Percentiles rank a stretch among this genome's conserved stretches.
phyloP scores from a whole-genome alignment of 2,113 vertebrate genomes.

The Thalassarche chlororhynchos region DNA sequence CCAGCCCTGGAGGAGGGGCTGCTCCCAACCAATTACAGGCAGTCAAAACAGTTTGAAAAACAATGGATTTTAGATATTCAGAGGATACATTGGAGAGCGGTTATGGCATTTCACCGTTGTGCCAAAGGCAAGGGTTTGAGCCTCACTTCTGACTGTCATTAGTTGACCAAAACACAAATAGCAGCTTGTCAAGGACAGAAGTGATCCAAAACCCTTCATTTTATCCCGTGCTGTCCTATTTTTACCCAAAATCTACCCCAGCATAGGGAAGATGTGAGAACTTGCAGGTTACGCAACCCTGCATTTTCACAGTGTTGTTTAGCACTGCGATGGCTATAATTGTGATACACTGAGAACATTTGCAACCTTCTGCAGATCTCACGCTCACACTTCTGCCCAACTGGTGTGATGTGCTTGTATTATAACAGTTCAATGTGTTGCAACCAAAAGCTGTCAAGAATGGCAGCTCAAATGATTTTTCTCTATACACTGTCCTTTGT shows the following conservation, averaged over 20 bases:
- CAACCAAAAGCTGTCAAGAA: slow-evolving; percentile 42
- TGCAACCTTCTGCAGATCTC: slow-evolving; percentile 44
- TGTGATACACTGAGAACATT: slow-evolving; percentile 46
- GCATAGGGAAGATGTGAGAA: not conserved
- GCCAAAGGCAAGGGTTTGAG: not conserved
- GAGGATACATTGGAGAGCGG: not conserved
- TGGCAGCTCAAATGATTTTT: not conserved
- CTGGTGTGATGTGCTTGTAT: slow-evolving; percentile 25
- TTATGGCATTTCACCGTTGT: not conserved
- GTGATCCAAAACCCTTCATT: not conserved
- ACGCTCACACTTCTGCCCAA: slow-evolving; percentile 46
- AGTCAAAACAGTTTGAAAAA: not conserved
- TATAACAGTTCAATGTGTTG: not conserved
- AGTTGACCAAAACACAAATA: not conserved
- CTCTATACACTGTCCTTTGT: not conserved
- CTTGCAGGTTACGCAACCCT: not conserved
- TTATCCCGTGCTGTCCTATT: slow-evolving; percentile 5
- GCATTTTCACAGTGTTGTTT: not conserved
- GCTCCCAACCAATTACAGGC: not conserved
- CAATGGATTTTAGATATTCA: not conserved
- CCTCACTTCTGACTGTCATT: not conserved
- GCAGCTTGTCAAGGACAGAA: not conserved
- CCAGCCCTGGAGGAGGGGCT: not conserved
- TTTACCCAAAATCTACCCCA: not conserved
- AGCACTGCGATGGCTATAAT: not conserved